These are phyloP conservation scores for Sphaerophoria taeniata DNA, from an alignment of 2,888 invertebrate species.

Conservation along the genomic window DNA sequence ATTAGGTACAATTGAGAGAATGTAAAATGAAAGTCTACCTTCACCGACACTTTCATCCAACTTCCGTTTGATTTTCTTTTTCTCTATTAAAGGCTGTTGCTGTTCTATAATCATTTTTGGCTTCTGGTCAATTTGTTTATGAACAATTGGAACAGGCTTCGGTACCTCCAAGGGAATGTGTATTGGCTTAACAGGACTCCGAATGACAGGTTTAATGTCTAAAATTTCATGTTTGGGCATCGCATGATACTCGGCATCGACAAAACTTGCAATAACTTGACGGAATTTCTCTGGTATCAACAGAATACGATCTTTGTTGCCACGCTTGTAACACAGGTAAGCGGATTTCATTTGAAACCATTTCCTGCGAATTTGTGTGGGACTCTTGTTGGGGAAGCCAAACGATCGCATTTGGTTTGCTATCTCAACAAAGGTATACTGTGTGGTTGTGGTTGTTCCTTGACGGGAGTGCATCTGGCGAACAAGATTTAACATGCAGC, in stretches of 20 bases:
- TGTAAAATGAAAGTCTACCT: neutral
- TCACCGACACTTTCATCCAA: constrained; percentile 37
- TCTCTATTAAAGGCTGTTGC: constrained; percentile 7
- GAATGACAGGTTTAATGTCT: constrained; percentile 29
- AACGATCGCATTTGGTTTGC: constrained; percentile 79
- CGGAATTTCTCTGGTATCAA: constrained; percentile 79
- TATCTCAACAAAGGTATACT: constrained; percentile 79
- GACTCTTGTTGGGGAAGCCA: constrained; percentile 79
- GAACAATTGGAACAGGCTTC: constrained; percentile 1
- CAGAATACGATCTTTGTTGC: constrained; percentile 79
- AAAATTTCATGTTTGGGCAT: constrained; percentile 12
- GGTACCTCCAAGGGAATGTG: constrained; percentile 24
- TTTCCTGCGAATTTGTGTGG: constrained; percentile 79
- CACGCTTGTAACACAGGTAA: constrained; percentile 79
- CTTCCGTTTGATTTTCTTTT: constrained; percentile 54
- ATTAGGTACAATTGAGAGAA: neutral
- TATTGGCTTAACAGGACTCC: constrained; percentile 18
- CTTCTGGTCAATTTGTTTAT: constrained; percentile 39
- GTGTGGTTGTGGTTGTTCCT: constrained; percentile 77
- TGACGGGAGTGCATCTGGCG: constrained; percentile 77
- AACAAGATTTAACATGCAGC: constrained; percentile 79
- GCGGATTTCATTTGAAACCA: constrained; percentile 81
- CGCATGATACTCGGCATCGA: constrained; percentile 78
- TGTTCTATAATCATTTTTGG: constrained; percentile 37
- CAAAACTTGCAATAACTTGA: constrained; percentile 78